phyloP scores from a whole-genome alignment of 92 coral and sea anemone species.

The Palythoa grandiflora region DNA sequence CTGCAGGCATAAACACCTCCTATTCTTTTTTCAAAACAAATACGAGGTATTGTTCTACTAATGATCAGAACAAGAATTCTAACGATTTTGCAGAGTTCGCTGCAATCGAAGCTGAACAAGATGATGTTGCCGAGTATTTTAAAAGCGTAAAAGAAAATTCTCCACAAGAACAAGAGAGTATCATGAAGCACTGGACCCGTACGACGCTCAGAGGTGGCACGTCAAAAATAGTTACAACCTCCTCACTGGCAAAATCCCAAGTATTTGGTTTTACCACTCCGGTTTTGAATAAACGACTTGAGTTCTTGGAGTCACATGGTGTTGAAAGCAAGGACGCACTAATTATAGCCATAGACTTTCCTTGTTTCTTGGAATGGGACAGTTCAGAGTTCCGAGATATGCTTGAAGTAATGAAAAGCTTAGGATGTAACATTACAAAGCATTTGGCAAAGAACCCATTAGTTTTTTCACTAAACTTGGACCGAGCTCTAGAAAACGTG shows the following conservation, averaged over 20 bases:
- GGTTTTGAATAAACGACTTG: constrained; percentile 70
- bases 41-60: not conserved
- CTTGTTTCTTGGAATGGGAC: constrained; percentile 79
- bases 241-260: constrained; percentile 62
- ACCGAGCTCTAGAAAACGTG: constrained; percentile 70
- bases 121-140: constrained; percentile 33
- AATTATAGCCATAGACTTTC: constrained; percentile 78
- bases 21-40: not conserved
- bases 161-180: constrained; percentile 35
- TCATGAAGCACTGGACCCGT: constrained; percentile 52
- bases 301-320: constrained; percentile 69
- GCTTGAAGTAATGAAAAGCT: constrained; percentile 70
- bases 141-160: not conserved
- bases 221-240: constrained; percentile 58
- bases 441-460: constrained; percentile 81
- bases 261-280: constrained; percentile 79
- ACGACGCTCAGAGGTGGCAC: constrained; percentile 56
- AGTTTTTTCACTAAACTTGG: constrained; percentile 78
- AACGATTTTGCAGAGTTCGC: not conserved
- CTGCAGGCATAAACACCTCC: not conserved
- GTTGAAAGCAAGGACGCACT: constrained; percentile 81
- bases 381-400: constrained; percentile 65
- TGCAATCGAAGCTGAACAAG: not conserved
- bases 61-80: not conserved
- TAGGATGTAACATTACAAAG: constrained; percentile 81